Base-by-base conservation (phyloP, 2,888 invertebrate species). In the Desoria tigrina region DNA sequence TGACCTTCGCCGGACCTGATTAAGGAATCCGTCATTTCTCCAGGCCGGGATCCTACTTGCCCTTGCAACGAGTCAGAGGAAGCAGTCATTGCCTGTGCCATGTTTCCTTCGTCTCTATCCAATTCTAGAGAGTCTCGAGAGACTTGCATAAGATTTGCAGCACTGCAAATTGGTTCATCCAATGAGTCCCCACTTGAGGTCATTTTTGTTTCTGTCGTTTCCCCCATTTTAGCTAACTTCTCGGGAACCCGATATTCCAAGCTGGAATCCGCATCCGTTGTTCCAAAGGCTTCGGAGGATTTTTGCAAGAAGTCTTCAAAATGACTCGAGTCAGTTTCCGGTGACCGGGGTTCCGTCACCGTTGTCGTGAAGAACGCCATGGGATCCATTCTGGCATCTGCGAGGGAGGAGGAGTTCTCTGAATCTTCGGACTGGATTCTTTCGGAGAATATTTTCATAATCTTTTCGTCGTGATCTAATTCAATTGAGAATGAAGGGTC, bases 91-190 rank as follows among this genome's bases (percentile, higher is more conserved):
- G 55, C 55, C 73, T 62, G 76, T 77, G 63, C 16, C 6, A 16
- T n/a, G 16, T 21, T 21, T 6, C 6, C 79, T 79, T 69, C 79
- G 11, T 32, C 32, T 78, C n/a, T 80, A 78, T 74, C 82, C 81
- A 55, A 81, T 72, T 88, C 88, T 63, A 88, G 79, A 61, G 88
- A 88, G 77, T 89, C 88, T 1, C 86, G 84, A 76, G 88, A 88
- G 50, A 85, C 84, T 70, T 85, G 81, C 60, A 81, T 81, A 16
- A 78, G 78, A 53, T 68, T 79, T 76, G 78, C 73, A 74, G 85
- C 85, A 1, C 79, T 77, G 11, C 21, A 23, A 14, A 18, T 32
- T 4, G 42, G 24, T 7, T 57, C 57, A 18, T 75, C 75, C 1
- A 75, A 57, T 0, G 75, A 75, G 50, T 75, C 75, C 14, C 75